phyloP scores from a whole-genome alignment of 2,113 vertebrate species.

The Nesoenas mayeri region DNA sequence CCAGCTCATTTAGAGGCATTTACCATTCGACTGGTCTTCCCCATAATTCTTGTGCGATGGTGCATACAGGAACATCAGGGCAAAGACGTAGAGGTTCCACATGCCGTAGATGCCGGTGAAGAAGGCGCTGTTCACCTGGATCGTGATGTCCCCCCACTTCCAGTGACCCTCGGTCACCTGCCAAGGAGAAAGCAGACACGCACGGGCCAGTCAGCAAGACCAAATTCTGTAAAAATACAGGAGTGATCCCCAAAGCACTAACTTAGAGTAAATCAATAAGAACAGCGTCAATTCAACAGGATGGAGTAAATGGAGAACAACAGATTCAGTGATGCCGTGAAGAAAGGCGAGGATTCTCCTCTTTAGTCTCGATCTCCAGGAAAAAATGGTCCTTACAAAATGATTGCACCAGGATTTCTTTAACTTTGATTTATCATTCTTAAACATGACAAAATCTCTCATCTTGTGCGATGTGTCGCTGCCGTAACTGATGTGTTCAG shows the following conservation, averaged over 20 bases:
- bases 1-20: background rate
- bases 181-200: background rate
- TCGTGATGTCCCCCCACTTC: slow-evolving; percentile 91
- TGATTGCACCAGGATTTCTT: background rate
- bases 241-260: background rate
- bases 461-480: fast-evolving
- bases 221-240: background rate
- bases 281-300: background rate
- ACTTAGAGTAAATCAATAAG: background rate
- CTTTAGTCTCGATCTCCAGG: background rate
- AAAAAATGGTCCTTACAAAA: background rate
- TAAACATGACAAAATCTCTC: background rate
- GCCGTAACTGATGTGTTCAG: background rate
- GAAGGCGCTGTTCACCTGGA: slow-evolving; percentile 95
- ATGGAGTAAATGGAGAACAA: background rate
- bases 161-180: slow-evolving; percentile 96
- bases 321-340: background rate
- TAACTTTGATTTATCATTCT: background rate
- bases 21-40: slow-evolving; percentile 88
- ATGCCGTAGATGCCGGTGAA: slow-evolving; percentile 98
- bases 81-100: slow-evolving; percentile 99
- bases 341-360: background rate
- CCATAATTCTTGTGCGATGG: slow-evolving; percentile 96
- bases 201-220: fast-evolving
- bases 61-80: slow-evolving; percentile 96